These are phyloP conservation scores for Hemiscyllium ocellatum DNA, from an alignment of 2,113 vertebrate species.

Conservation along the genomic window DNA sequence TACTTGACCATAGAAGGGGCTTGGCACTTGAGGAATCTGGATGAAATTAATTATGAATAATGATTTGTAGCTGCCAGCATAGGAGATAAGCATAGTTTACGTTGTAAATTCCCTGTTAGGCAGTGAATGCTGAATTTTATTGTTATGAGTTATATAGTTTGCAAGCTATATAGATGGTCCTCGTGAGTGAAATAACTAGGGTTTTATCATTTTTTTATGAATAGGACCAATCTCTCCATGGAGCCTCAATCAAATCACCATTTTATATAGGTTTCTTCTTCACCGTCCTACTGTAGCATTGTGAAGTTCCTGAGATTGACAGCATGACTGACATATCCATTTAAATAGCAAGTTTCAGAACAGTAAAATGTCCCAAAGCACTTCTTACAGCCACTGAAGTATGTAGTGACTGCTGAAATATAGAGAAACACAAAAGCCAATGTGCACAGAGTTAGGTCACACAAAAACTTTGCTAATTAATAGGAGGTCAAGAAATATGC, in stretches of 20 bases:
- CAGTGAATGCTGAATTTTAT: constrained; percentile 12
- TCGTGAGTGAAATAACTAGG: not conserved
- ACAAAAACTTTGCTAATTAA: not conserved
- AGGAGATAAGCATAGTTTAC: not conserved
- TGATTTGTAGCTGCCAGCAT: not conserved
- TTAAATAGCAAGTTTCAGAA: no score
- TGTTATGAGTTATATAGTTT: constrained; percentile 7
- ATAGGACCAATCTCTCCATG: constrained; percentile 11
- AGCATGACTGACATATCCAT: not conserved
- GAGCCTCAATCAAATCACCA: not conserved
- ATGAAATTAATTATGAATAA: not conserved
- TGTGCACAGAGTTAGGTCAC: not conserved
- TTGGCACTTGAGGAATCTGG: not conserved
- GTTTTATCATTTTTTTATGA: constrained; percentile 29
- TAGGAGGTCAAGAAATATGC: no score
- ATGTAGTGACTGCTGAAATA: not conserved
- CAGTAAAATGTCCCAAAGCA: not conserved
- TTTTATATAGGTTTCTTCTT: not conserved
- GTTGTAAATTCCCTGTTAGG: not conserved
- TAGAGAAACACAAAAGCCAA: not conserved
- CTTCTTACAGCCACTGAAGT: not conserved
- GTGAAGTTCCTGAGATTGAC: not conserved
- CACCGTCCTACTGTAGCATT: not conserved
- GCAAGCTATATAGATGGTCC: not conserved
- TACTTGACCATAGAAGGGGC: not conserved